Percentiles rank a stretch among this genome's conserved stretches.
These are phyloP conservation scores for Tenebrosternarchus preto DNA, from an alignment of 2,113 vertebrate species.

Conservation along the genomic window DNA sequence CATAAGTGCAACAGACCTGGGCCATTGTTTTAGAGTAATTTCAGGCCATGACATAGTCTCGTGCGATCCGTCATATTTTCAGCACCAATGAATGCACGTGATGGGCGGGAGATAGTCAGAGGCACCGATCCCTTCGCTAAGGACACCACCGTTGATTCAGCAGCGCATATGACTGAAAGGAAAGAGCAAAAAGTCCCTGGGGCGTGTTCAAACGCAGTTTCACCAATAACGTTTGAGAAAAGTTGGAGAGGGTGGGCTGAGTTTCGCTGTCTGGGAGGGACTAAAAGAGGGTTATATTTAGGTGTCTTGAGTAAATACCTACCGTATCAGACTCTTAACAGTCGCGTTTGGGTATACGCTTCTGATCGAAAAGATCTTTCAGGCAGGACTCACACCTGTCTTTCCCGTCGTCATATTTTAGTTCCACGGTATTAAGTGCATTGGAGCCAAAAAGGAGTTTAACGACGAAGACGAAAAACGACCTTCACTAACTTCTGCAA, in stretches of 20 bases:
- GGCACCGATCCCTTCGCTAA: constrained; percentile 9
- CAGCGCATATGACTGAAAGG: constrained; percentile 15
- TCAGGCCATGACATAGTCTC: neutral
- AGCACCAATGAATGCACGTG: constrained; percentile 46
- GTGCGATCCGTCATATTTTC: constrained; percentile 31
- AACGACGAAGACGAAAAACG: constrained; percentile 62
- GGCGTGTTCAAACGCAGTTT: constrained; percentile 51
- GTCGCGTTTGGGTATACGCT: constrained; percentile 17
- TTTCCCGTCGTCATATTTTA: constrained; percentile 8
- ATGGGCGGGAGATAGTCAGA: neutral
- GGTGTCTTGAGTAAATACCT: constrained; percentile 63
- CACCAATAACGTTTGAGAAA: constrained; percentile 51
- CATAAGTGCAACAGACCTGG: neutral
- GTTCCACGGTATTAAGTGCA: constrained; percentile 29
- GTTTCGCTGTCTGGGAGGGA: constrained; percentile 50
- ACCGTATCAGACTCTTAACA: constrained; percentile 62
- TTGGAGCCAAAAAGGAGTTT: constrained; percentile 59
- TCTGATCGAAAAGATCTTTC: constrained; percentile 25
- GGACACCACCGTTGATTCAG: neutral
- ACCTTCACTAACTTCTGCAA: constrained; percentile 66
- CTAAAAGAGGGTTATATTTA: constrained; percentile 63
- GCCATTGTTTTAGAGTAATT: neutral
- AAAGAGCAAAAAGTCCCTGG: constrained; percentile 5
- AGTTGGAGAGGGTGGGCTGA: constrained; percentile 34
- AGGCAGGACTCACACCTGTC: constrained; percentile 32